phyloP scores from a whole-genome alignment of 2,797 vertebrate species.

The Lepidocolaptes lacrymiger region DNA sequence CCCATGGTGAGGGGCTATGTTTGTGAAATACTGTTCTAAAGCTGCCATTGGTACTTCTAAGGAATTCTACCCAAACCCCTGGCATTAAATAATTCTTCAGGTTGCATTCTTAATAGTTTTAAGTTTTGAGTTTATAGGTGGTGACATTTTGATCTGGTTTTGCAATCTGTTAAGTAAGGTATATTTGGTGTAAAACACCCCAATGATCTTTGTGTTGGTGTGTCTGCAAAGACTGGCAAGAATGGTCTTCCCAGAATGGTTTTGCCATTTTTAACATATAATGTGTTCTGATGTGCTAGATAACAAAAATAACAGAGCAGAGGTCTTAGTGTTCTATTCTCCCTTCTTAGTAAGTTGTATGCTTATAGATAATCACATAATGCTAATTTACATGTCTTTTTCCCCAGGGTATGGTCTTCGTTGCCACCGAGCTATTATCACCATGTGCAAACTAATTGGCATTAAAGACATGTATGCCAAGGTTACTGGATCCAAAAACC shows the following conservation, averaged over 20 bases:
- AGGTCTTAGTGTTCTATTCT: not conserved
- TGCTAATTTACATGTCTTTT: not conserved
- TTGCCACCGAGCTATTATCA: conserved; percentile 94
- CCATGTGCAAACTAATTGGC: conserved; percentile 92
- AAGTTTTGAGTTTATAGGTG: not conserved
- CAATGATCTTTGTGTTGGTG: not conserved
- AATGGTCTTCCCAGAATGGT: not conserved
- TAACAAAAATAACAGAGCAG: not conserved
- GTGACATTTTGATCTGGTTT: not conserved
- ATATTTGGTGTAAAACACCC: not conserved
- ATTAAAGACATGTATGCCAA: conserved; percentile 92
- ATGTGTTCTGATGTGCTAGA: not conserved
- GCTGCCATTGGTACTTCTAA: not conserved
- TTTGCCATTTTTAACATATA: not conserved
- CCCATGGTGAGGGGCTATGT: not conserved
- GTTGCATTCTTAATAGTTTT: not conserved
- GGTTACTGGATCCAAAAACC: conserved; percentile 86
- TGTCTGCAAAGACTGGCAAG: not conserved
- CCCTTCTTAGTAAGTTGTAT: not conserved
- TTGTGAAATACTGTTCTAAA: not conserved
- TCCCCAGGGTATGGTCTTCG: conserved; percentile 88
- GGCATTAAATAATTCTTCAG: not conserved
- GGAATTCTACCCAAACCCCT: not conserved
- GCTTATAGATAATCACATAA: not conserved
- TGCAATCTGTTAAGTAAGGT: not conserved